A percentile compares a stretch with the other conserved stretches of the same genome.
phyloP scores from a whole-genome alignment of 1,140 invertebrate genomes.

The Microplitis mediator region DNA sequence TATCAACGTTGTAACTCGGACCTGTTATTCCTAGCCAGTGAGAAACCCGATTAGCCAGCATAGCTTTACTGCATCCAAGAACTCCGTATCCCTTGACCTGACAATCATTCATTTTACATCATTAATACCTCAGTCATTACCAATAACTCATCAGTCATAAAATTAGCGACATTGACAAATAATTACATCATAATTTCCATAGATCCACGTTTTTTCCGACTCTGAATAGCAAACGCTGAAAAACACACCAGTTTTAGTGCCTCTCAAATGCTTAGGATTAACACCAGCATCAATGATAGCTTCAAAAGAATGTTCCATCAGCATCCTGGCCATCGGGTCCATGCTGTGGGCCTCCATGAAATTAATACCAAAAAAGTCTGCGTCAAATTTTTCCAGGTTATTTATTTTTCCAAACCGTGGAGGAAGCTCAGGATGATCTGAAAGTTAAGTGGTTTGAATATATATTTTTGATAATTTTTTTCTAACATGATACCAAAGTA shows the following conservation, averaged over 20 bases:
- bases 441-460: neutral
- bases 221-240: constrained; percentile 82
- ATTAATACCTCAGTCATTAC: too few species aligned
- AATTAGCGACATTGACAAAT: neutral
- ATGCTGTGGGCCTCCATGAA: constrained; percentile 83
- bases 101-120: neutral
- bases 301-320: constrained; percentile 85
- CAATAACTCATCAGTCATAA: too few species aligned
- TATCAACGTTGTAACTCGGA: constrained; percentile 85
- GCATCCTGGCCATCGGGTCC: constrained; percentile 86
- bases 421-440: constrained; percentile 72
- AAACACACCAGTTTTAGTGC: constrained; percentile 80
- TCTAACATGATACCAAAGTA: neutral
- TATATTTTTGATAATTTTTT: too few species aligned
- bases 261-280: constrained; percentile 64
- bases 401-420: constrained; percentile 80
- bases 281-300: constrained; percentile 85
- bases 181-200: constrained; percentile 66
- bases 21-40: constrained; percentile 73
- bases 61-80: constrained; percentile 79
- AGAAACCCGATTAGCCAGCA: constrained; percentile 91
- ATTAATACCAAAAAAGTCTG: constrained; percentile 81
- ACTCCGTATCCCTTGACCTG: constrained; percentile 58
- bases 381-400: constrained; percentile 81
- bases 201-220: constrained; percentile 72